Evolutionary conservation across 2,888 invertebrate species (phyloP), one percentile per base, ranked within the genome.

Genomic region (Microdon myrmicae): DNA sequence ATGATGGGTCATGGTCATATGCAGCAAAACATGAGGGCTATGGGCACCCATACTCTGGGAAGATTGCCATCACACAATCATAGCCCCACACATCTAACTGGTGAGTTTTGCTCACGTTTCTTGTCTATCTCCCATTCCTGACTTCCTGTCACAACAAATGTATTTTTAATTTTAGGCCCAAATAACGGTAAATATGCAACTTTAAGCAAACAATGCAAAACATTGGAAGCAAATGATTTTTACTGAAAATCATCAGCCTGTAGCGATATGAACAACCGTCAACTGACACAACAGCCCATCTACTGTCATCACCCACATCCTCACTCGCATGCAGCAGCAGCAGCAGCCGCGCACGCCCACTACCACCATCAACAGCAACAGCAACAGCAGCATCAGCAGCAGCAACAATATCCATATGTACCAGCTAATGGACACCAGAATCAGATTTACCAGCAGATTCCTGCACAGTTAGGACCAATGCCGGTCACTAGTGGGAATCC

Each of bases 131-230:
- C 13, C 9, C 13, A 34, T 8, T 29, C 29, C 14, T 19, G 5
- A 22, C 4, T 14, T n/a, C 17, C 4, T 7, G 9, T 12, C 31
- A 34, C 20, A 6, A 55, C 41, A 23, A 12, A 16, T 6, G 3
- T 1, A 19, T 13, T 34, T 58, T 69, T 56, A 60, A 64, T 71
- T 74, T 69, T 71, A 79, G 87, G 87, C 79, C 86, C 87, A 74
- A 87, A 90, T 84, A 88, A 88, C 83, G 88, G 88, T 82, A 93
- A 94, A 88, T 94, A 93, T 88, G 92, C 93, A 82, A 94, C 93
- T 83, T 85, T 94, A 84, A 93, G 92, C 88, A 93, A 93, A 84
- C 92, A 94, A 85, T 94, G 94, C 89, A 94, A 94, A 85, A 94
- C 94, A 75, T 85, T 94, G 71, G 94, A 94, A 84, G 90, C 92